Percentiles rank a stretch among this genome's conserved stretches.
Conservation (phyloP, 2,888 invertebrate species). For the Xestoiulus laeticollis region DNA sequence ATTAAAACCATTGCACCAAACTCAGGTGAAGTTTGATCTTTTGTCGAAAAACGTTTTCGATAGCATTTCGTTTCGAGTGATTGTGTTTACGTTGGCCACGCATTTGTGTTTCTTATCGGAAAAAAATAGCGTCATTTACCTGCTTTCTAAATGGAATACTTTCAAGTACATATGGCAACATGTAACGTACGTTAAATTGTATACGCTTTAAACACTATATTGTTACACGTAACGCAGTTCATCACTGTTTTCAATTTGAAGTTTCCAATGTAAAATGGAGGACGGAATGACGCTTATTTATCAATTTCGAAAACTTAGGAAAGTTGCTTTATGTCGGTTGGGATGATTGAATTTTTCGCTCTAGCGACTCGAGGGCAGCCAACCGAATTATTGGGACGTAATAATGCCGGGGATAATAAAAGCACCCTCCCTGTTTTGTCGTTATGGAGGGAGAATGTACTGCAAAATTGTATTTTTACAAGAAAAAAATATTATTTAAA, state of each 20-base stretch:
- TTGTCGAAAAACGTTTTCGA: too few relatives aligned
- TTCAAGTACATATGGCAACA: too few relatives aligned
- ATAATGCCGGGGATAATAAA: conserved; percentile 2
- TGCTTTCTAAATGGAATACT: too few relatives aligned
- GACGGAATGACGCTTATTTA: neutral
- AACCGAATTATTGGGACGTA: neutral
- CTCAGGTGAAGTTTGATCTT: neutral
- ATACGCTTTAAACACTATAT: too few relatives aligned
- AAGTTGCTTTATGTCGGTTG: neutral
- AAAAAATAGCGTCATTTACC: neutral
- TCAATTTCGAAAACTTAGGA: conserved; percentile 5
- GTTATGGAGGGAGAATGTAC: neutral
- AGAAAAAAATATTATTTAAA: too few relatives aligned
- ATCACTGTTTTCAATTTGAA: neutral
- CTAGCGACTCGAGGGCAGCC: neutral
- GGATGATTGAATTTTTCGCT: conserved; percentile 1
- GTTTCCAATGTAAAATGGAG: neutral
- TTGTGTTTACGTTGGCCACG: too few relatives aligned
- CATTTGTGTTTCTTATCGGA: too few relatives aligned
- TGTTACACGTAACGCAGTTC: neutral
- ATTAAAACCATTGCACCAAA: neutral
- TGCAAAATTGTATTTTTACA: neutral
- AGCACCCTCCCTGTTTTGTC: neutral
- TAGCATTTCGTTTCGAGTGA: too few relatives aligned
- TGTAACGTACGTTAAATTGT: too few relatives aligned